Conservation (phyloP, 2,113 vertebrate species). For the Ptilorrhoa leucosticta region DNA sequence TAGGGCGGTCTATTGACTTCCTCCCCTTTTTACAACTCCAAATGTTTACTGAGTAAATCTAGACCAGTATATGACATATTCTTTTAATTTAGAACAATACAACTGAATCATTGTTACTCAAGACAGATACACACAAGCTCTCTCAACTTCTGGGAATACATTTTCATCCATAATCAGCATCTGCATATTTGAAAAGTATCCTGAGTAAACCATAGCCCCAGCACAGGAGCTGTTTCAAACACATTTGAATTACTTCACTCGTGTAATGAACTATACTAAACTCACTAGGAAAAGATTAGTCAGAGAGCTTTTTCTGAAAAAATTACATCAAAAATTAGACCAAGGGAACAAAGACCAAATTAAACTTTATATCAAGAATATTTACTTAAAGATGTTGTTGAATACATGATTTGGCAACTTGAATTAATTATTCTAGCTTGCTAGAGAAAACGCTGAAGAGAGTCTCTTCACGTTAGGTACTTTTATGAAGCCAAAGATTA, state of each 20-base stretch:
- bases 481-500: not conserved
- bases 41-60: not conserved
- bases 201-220: not conserved
- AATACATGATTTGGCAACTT: not conserved
- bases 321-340: not conserved
- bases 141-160: not conserved
- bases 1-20: not conserved
- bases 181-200: not conserved
- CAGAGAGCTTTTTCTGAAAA: not conserved
- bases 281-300: not conserved
- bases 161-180: not conserved
- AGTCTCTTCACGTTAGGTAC: not conserved
- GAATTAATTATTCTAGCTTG: not conserved
- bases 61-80: not conserved
- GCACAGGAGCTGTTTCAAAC: not conserved
- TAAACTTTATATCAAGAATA: not conserved
- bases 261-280: not conserved
- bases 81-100: not conserved
- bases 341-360: not conserved
- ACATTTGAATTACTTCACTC: not conserved
- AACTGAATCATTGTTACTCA: not conserved
- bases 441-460: not conserved
- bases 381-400: not conserved
- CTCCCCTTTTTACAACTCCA: not conserved
- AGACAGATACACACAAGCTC: not conserved